Base-by-base conservation (phyloP, 2,797 vertebrate species). In the Neosilurus hyrtlii region DNA sequence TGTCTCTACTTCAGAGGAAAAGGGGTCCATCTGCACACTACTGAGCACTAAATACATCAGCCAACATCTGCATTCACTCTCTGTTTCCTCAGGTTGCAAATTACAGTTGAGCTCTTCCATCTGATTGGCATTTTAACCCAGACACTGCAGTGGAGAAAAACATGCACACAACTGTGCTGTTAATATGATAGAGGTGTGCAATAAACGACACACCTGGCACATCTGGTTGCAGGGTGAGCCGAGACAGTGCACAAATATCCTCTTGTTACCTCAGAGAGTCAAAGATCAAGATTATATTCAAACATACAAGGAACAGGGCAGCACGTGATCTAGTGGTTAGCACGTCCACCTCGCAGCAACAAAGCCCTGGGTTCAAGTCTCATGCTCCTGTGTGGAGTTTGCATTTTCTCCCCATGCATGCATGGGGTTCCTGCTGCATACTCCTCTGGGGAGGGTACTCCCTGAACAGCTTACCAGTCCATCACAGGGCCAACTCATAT, bases 1-100 rank as follows among this genome's bases (percentile, higher is more conserved):
- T 86, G 87, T 85, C 83, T 89, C 84, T 91, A 89, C 87, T 88
- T 91, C 88, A 92, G 89, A 92, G 89, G 85, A 91, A 81, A 86
- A 56, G 86, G 88, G 89, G 90, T 91, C 89, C 91, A 92, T 90
- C 89, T 88, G 85, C 89, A 88, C 91, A 52, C 16, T n/a, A 7
- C 12, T n/a, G n/a, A 54, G 15, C 0, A 5, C 62, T 15, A n/a
- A 67, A 15, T 37, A 3, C 71, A 73, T 54, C n/a, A 26, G 10
- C 24, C 54, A 75, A 15, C 26, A 59, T 59, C 54, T 59, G 54
- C 73, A 75, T 59, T 75, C 54, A 59, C 54, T 59, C 73, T 22
- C 16, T 7, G 1, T 57, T 20, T 22, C 5, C 5, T 56, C 52
- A 30, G 3, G 1, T 24, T 74, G 24, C 54, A 37, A 52, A 56